A percentile compares a stretch with the other conserved stretches of the same genome.
phyloP scores from a whole-genome alignment of 2,888 invertebrate species.

The Furcula furcula region DNA sequence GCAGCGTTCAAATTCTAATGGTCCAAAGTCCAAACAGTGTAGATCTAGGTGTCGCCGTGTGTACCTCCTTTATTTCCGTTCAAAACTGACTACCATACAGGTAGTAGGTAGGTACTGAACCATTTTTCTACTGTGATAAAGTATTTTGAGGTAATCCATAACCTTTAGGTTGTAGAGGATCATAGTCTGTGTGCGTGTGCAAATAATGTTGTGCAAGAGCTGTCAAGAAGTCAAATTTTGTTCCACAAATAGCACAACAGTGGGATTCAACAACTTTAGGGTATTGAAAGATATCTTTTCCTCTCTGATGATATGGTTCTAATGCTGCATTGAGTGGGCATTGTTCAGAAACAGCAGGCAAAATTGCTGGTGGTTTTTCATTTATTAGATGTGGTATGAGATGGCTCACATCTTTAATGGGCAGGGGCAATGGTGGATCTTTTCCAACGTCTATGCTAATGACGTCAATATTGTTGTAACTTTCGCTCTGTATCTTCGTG shows the following conservation, averaged over 20 bases:
- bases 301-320: conserved; percentile 39
- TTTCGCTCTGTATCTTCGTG: conserved; percentile 44
- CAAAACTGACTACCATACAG: too few relatives aligned
- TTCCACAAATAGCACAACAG: conserved; percentile 56
- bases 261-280: conserved; percentile 36
- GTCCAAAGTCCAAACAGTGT: too few relatives aligned
- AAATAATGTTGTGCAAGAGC: conserved; percentile 58
- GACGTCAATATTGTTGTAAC: conserved; percentile 52
- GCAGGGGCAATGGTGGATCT: conserved; percentile 41
- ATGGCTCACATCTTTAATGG: conserved; percentile 44
- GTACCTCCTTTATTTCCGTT: too few relatives aligned
- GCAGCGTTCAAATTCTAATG: too few relatives aligned
- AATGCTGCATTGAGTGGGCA: too few relatives aligned
- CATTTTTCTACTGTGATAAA: conserved; percentile 7
- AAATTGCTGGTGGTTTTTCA: conserved; percentile 35
- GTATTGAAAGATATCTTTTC: conserved; percentile 47
- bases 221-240: conserved; percentile 55
- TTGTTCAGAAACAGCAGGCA: too few relatives aligned
- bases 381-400: conserved; percentile 47
- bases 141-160: conserved; percentile 19
- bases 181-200: conserved; percentile 52
- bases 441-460: conserved; percentile 63
- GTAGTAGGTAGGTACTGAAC: background rate
- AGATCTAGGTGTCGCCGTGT: too few relatives aligned
- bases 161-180: conserved; percentile 23